phyloP scores from a whole-genome alignment of 2,888 invertebrate species.

The Biston stratarius region DNA sequence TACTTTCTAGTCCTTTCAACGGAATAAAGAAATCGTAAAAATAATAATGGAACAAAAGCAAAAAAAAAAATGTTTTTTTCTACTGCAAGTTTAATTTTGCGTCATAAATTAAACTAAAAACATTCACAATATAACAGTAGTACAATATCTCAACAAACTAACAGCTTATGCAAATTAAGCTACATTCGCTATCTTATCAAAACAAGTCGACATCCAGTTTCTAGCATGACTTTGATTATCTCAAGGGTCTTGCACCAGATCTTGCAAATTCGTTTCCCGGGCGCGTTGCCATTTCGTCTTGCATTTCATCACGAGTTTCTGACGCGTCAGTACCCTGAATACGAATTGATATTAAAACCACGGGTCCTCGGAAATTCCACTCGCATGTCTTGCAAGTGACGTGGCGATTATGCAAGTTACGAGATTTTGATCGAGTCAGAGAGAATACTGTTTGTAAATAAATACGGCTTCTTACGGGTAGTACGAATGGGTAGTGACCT shows the following conservation, averaged over 20 bases:
- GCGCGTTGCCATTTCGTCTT: slow-evolving; percentile 25
- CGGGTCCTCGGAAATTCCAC: slow-evolving; percentile 68
- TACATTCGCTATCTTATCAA: slow-evolving; percentile 10
- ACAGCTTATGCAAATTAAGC: slow-evolving; percentile 10
- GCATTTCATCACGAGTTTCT: slow-evolving; percentile 28
- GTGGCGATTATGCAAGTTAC: slow-evolving; percentile 43
- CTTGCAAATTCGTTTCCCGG: slow-evolving; percentile 19
- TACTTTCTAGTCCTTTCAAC: too few relatives aligned
- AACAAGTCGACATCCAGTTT: slow-evolving; percentile 16
- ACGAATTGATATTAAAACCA: slow-evolving; percentile 63
- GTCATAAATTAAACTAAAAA: not conserved
- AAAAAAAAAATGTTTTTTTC: too few relatives aligned
- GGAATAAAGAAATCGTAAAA: too few relatives aligned
- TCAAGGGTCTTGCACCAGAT: slow-evolving; percentile 28
- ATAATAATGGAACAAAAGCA: too few relatives aligned
- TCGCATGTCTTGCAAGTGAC: slow-evolving; percentile 55
- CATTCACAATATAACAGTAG: not conserved
- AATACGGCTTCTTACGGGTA: too few relatives aligned
- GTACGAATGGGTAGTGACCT: too few relatives aligned
- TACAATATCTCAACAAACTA: not conserved
- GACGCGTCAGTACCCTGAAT: slow-evolving; percentile 68
- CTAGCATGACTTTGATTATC: slow-evolving; percentile 27
- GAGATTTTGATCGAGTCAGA: slow-evolving; percentile 28
- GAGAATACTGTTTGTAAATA: too few relatives aligned
- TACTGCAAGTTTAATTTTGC: not conserved